Conservation (phyloP, 2,113 vertebrate species). For the Leptocoma aspasia region DNA sequence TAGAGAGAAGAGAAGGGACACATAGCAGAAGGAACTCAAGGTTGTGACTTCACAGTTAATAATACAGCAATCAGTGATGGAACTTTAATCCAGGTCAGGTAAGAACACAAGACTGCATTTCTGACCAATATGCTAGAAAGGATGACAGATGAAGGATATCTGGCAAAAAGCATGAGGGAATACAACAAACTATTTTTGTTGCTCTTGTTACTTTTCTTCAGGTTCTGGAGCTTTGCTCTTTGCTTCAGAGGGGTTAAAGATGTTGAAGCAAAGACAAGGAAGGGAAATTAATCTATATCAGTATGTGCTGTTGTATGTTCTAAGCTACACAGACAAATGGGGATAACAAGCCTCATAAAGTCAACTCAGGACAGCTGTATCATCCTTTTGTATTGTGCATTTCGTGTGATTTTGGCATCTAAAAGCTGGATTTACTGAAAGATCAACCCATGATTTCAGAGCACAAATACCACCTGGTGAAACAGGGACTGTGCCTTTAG, state of each 20-base stretch:
- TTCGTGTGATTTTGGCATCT: background rate
- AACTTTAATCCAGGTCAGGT: background rate
- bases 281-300: background rate
- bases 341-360: too few species aligned
- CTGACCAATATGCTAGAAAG: background rate
- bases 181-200: background rate
- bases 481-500: background rate
- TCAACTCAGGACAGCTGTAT: too few species aligned
- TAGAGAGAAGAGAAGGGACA: background rate
- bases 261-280: background rate
- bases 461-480: background rate
- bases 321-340: too few species aligned
- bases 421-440: background rate
- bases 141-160: background rate
- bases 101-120: background rate
- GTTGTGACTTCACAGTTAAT: background rate
- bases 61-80: background rate
- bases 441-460: background rate
- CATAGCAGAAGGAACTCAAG: background rate
- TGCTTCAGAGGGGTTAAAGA: background rate
- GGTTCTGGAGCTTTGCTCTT: background rate
- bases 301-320: too few species aligned
- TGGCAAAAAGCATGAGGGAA: background rate
- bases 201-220: background rate
- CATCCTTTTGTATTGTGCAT: background rate